A percentile compares a stretch with the other conserved stretches of the same genome.
These are phyloP conservation scores for Drosophila mercatorum DNA, from an alignment of 2,888 invertebrate genomes.

Conservation along the genomic window DNA sequence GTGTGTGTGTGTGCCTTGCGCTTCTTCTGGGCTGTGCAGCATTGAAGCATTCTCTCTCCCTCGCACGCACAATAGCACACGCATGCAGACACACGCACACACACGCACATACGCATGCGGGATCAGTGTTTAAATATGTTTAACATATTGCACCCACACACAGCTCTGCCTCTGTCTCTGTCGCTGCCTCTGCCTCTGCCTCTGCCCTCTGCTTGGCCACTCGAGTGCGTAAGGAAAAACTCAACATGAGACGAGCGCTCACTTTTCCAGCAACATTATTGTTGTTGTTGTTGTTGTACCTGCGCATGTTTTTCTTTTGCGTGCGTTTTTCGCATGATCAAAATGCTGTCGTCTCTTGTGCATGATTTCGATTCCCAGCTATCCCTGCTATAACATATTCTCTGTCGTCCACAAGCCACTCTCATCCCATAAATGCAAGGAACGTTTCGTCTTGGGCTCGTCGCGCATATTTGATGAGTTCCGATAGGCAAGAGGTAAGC, in stretches of 20 bases:
- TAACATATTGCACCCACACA: conserved; percentile 82
- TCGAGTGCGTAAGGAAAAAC: conserved; percentile 52
- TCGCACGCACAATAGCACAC: conserved; percentile 41
- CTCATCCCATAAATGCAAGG: conserved; percentile 39
- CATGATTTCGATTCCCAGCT: conserved; percentile 49
- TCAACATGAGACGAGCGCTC: conserved; percentile 48
- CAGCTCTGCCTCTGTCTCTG: conserved; percentile 19
- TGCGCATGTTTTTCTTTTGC: conserved; percentile 75
- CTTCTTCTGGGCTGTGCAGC: conserved; percentile 43
- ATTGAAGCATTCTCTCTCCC: conserved; percentile 46
- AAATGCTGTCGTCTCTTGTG: conserved; percentile 53
- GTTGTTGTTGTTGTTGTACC: conserved; percentile 52
- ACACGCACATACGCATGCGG: conserved; percentile 49
- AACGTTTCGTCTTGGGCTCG: conserved; percentile 60
- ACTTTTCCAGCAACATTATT: conserved; percentile 59
- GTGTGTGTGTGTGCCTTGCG: conserved; percentile 36
- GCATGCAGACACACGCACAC: conserved; percentile 7
- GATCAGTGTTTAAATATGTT: conserved; percentile 76
- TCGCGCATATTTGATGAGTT: conserved; percentile 76
- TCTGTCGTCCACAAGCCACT: conserved; percentile 15
- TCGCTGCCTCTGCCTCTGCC: background rate
- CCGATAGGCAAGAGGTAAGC: conserved; percentile 55
- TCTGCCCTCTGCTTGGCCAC: conserved; percentile 15
- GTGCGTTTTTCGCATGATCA: conserved; percentile 81
- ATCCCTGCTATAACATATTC: conserved; percentile 15